phyloP scores from a whole-genome alignment of 2,888 invertebrate genomes.

The Eledone cirrhosa region DNA sequence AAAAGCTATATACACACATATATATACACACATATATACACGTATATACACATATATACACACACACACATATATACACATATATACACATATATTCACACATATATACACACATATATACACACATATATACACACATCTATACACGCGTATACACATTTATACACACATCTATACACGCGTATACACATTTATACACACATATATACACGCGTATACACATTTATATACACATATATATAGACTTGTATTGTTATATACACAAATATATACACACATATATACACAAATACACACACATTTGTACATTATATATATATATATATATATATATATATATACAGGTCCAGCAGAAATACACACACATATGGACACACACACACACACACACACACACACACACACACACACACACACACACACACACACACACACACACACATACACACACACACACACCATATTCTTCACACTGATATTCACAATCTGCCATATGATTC shows the following conservation, averaged over 20 bases:
- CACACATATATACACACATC: background rate
- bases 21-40: slow-evolving; percentile 20
- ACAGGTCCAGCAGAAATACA: background rate
- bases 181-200: background rate
- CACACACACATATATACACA: slow-evolving; percentile 14
- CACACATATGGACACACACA: background rate
- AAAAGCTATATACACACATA: slow-evolving; percentile 7
- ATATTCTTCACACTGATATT: no score
- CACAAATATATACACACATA: background rate
- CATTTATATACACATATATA: background rate
- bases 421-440: background rate
- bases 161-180: background rate
- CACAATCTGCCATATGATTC: no score
- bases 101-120: background rate
- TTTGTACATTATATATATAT: background rate
- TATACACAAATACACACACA: background rate
- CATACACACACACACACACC: background rate
- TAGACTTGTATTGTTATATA: background rate
- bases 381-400: background rate
- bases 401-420: background rate
- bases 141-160: background rate
- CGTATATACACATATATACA: slow-evolving; percentile 23
- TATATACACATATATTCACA: background rate
- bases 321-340: no score
- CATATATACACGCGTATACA: background rate